Base-by-base conservation (phyloP, 1,140 invertebrate species). In the Caerostris extrusa region DNA sequence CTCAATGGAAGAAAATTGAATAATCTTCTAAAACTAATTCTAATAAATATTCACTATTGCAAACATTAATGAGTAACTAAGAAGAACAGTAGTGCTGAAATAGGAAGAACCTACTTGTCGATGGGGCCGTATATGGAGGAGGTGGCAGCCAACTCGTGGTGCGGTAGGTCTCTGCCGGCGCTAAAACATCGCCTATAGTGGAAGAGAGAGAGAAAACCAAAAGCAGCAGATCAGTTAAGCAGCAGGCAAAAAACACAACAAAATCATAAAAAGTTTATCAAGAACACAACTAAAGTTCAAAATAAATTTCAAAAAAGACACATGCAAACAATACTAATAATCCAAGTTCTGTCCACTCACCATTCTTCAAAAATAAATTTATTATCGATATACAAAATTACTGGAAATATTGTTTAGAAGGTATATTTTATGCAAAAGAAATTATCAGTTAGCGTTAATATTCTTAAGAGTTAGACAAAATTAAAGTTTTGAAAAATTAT, bases 171-270 rank as follows among this genome's bases (percentile, higher is more conserved):
- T 57, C 93, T 53, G 71, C 93, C 93, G 19, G 93, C 93, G 71
- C 93, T 94, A 90, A 94, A 94, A 86, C 93, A 94, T 87, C 93
- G 87, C 93, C 93, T 94, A 85, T 50, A 90, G 88, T 69, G 55
- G 88, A 85, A 94, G n/a, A 90, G n/a, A 90, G 86, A 85, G 85
- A 94, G 64, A 90, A 94, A 94, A 94, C 60, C 19, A 82, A 94
- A 94, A 94, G 93, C 71, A 90, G 88, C 93, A 94, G 81, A 90
- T 94, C 93, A 94, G 93, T 90, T 34, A 93, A 89, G 85, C 67
- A 69, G 93, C 93, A 94, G 93, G 93, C 93, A 90, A 67, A 93
- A 88, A 90, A 53, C 60, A 64, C 17, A 90, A 94, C 93, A 94
- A 94, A 94, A 94, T 94, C 58, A 94, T 90, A 90, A 82, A 93